Conservation (phyloP, 2,797 vertebrate species). For the Ctenosaura bakeri region DNA sequence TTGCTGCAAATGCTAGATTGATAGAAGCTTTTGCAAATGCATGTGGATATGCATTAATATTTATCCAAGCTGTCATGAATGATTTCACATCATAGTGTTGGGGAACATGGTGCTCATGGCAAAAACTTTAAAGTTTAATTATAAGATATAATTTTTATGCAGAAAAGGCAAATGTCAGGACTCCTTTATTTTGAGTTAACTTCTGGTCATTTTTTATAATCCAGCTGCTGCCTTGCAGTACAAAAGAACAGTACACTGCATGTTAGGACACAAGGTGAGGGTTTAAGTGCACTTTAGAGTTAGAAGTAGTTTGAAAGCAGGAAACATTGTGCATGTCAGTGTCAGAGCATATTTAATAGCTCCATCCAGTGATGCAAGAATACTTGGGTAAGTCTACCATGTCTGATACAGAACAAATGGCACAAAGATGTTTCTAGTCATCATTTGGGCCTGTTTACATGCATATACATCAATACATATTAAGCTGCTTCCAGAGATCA, state of each 20-base stretch:
- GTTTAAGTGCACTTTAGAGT: constrained; percentile 70
- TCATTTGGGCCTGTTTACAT: background rate
- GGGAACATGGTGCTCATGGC: constrained; percentile 93
- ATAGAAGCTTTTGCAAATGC: constrained; percentile 93
- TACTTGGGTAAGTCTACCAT: constrained; percentile 13
- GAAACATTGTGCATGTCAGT: constrained; percentile 58
- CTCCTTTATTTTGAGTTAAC: constrained; percentile 93
- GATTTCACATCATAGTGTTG: constrained; percentile 95
- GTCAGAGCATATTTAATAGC: constrained; percentile 53
- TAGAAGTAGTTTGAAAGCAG: constrained; percentile 64
- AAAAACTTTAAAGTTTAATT: constrained; percentile 99
- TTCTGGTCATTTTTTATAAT: constrained; percentile 88
- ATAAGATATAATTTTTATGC: constrained; percentile 98
- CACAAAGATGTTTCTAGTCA: constrained; percentile 27
- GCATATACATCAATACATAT: constrained; percentile 39
- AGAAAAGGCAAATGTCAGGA: constrained; percentile 94
- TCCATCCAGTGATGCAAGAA: constrained; percentile 57
- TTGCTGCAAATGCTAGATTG: constrained; percentile 88
- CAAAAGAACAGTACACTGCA: constrained; percentile 65
- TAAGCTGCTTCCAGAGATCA: constrained; percentile 2
- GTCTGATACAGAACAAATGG: constrained; percentile 40
- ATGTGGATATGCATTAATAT: constrained; percentile 98
- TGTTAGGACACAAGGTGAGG: constrained; percentile 61
- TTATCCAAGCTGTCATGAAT: constrained; percentile 99
- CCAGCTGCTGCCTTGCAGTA: constrained; percentile 77